Conservation (phyloP, 2,888 invertebrate genomes). For the Agonopterix alstromeriana region DNA sequence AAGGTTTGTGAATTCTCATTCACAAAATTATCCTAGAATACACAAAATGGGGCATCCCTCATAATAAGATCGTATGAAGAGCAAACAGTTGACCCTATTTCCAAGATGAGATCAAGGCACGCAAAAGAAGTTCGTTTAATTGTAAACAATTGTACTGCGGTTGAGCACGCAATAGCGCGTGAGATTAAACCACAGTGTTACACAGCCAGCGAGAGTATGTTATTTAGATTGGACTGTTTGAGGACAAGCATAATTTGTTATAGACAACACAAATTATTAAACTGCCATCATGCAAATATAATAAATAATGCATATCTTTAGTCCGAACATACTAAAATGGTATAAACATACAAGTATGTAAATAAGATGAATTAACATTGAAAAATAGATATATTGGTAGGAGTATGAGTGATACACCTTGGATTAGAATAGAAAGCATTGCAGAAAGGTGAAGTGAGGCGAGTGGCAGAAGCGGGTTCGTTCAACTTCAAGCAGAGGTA, state of each 20-base stretch:
- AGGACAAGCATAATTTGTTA: slow-evolving; percentile 1
- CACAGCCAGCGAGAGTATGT: neutral
- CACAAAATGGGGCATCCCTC: too few species aligned
- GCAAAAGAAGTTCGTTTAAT: slow-evolving; percentile 70
- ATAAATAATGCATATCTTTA: neutral
- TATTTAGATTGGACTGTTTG: slow-evolving; percentile 14
- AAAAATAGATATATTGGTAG: slow-evolving; percentile 5
- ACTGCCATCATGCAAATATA: too few species aligned
- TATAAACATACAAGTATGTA: slow-evolving; percentile 26
- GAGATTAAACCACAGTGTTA: slow-evolving; percentile 31
- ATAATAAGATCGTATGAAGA: neutral
- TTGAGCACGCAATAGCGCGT: slow-evolving; percentile 63
- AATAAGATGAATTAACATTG: slow-evolving; percentile 17
- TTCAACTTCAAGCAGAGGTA: slow-evolving; percentile 28
- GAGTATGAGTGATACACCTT: neutral
- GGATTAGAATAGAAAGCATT: slow-evolving; percentile 1
- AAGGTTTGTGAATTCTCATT: neutral
- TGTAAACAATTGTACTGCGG: slow-evolving; percentile 66
- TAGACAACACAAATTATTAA: neutral
- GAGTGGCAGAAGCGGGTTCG: slow-evolving; percentile 25
- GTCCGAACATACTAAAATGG: slow-evolving; percentile 17
- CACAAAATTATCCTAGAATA: too few species aligned
- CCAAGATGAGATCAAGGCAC: slow-evolving; percentile 56
- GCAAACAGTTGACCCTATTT: slow-evolving; percentile 53
- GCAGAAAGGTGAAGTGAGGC: neutral